A percentile compares a stretch with the other conserved stretches of the same genome.
Evolutionary conservation across 2,113 vertebrate genomes (phyloP).

Genomic region (Eolophus roseicapilla): DNA sequence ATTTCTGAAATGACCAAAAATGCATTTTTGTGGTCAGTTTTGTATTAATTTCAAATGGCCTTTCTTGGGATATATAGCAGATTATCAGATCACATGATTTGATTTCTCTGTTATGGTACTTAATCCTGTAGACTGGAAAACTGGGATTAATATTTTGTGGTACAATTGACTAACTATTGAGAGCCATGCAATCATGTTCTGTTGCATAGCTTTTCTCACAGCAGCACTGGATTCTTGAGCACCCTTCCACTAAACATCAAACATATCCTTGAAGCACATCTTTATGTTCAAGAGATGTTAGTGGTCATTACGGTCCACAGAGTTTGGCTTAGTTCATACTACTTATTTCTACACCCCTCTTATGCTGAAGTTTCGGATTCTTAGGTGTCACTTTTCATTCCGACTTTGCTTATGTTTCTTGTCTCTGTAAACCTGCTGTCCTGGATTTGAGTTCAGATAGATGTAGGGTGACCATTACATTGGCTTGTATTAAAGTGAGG

Average conservation of each 20-base stretch:
- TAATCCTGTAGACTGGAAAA: neutral
- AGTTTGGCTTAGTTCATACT: neutral
- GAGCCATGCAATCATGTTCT: neutral
- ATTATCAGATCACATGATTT: neutral
- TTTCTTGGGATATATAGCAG: neutral
- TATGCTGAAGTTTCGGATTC: neutral
- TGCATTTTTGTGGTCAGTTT: neutral
- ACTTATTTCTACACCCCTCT: neutral
- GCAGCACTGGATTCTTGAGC: neutral
- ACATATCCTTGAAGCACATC: neutral
- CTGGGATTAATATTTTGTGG: neutral
- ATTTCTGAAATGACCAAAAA: neutral
- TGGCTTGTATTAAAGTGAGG: neutral
- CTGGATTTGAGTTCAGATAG: neutral
- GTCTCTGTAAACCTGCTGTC: neutral
- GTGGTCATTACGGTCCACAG: neutral
- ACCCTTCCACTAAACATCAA: neutral
- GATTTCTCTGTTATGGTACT: neutral
- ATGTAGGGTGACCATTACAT: neutral
- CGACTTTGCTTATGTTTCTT: neutral
- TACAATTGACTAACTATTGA: neutral
- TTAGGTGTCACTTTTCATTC: neutral
- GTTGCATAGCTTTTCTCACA: neutral
- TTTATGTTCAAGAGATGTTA: neutral
- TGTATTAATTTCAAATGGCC: neutral